Evolutionary conservation across 2,797 vertebrate genomes (phyloP).

Genomic region (Labroides dimidiatus): DNA sequence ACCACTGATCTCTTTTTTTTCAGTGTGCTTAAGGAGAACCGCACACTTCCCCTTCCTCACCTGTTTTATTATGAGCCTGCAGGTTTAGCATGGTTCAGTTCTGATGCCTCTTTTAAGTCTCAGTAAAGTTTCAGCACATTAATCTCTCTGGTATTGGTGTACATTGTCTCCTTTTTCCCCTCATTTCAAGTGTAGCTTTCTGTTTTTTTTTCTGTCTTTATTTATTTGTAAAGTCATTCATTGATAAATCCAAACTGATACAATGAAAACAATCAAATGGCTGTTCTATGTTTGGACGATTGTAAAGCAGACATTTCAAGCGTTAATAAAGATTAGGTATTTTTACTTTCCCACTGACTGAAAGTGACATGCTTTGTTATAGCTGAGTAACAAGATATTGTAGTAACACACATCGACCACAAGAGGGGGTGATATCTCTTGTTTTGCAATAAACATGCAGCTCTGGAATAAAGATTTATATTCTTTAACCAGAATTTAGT

Average conservation of each 20-base stretch:
- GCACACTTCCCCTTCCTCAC: no score
- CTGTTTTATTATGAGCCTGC: no score
- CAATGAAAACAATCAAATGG: constrained; percentile 16
- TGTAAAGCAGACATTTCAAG: constrained; percentile 17
- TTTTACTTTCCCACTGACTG: not conserved
- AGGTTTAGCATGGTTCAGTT: not conserved
- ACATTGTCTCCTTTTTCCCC: not conserved
- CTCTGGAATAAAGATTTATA: no score
- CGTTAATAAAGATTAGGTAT: constrained; percentile 5
- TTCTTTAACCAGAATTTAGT: no score
- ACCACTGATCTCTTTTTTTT: no score
- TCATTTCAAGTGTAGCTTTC: constrained; percentile 10
- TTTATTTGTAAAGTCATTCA: constrained; percentile 37
- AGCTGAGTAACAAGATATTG: constrained; percentile 24
- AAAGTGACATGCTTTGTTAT: not conserved
- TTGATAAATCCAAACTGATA: constrained; percentile 17
- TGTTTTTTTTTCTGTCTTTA: constrained; percentile 58
- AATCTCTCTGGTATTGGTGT: not conserved
- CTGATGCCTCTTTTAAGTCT: no score
- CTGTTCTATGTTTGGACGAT: constrained; percentile 15
- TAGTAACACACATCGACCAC: constrained; percentile 36
- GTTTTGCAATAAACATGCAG: not conserved
- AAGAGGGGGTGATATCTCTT: constrained; percentile 13
- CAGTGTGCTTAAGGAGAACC: no score
- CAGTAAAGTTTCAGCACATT: not conserved